A percentile compares a stretch with the other conserved stretches of the same genome.
These are phyloP conservation scores for Lagopus muta DNA, from an alignment of 2,113 vertebrate genomes.

Conservation along the genomic window DNA sequence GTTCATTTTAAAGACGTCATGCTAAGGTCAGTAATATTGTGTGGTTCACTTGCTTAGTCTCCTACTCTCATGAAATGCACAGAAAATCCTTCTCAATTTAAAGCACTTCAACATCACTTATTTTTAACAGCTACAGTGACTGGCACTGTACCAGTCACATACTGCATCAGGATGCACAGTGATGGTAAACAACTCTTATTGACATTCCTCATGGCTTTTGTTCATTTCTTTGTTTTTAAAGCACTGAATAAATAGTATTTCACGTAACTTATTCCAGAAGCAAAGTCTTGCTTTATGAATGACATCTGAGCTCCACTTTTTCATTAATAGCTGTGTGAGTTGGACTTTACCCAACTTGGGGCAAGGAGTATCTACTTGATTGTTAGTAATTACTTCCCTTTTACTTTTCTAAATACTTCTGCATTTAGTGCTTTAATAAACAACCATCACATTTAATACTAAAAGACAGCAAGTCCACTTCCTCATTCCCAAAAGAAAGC, in stretches of 20 bases:
- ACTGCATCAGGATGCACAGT: neutral
- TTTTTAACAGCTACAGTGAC: neutral
- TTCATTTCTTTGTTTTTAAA: fast-evolving
- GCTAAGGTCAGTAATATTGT: neutral
- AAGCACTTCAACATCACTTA: neutral
- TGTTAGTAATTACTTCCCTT: neutral
- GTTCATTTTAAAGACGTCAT: neutral
- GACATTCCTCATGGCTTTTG: neutral
- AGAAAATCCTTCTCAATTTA: neutral
- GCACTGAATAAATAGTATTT: neutral
- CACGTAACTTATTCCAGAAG: neutral
- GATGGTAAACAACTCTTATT: neutral
- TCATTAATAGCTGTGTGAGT: neutral
- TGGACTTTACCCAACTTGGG: neutral
- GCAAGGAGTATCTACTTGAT: neutral
- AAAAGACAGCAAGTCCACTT: neutral
- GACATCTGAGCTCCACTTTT: neutral
- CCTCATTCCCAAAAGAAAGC: neutral
- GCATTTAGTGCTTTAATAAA: neutral
- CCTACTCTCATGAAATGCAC: neutral
- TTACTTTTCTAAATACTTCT: neutral
- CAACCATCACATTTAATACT: neutral
- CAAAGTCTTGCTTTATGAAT: neutral
- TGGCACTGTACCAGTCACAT: neutral
- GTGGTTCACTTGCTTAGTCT: neutral